phyloP scores from a whole-genome alignment of 2,797 vertebrate genomes.

The Carapus acus region DNA sequence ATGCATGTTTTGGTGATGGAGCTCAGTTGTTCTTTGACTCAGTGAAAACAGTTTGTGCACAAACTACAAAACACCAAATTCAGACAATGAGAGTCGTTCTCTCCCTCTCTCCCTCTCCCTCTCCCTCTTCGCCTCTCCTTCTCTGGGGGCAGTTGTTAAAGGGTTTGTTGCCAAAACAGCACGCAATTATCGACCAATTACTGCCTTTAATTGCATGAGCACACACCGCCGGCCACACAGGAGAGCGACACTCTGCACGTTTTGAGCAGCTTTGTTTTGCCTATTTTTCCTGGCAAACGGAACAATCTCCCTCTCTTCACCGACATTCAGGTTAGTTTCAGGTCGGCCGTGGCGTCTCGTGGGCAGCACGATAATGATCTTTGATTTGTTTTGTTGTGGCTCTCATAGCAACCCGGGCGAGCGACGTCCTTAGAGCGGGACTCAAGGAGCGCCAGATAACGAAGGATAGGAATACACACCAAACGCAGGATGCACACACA shows the following conservation, averaged over 20 bases:
- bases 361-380: slow-evolving; percentile 14
- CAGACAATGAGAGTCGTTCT: too few relatives aligned
- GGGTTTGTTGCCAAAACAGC: slow-evolving; percentile 25
- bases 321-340: slow-evolving; percentile 13
- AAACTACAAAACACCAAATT: slow-evolving; percentile 2
- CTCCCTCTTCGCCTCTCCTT: slow-evolving; percentile 1
- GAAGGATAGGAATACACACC: slow-evolving; percentile 17
- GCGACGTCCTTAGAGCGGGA: slow-evolving; percentile 14
- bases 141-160: slow-evolving; percentile 36
- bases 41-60: background rate
- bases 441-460: slow-evolving; percentile 13
- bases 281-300: too few relatives aligned
- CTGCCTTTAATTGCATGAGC: background rate
- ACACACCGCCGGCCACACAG: too few relatives aligned
- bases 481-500: too few relatives aligned
- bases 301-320: too few relatives aligned
- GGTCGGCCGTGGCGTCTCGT: background rate
- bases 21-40: background rate
- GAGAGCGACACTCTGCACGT: too few relatives aligned
- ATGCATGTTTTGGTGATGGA: too few relatives aligned
- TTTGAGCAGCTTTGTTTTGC: too few relatives aligned
- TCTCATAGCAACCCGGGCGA: slow-evolving; percentile 33
- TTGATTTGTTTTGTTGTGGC: slow-evolving; percentile 36
- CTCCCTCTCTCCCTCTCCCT: slow-evolving; percentile 2
- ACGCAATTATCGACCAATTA: slow-evolving; percentile 40